Evolutionary conservation across 2,888 invertebrate genomes (phyloP), one percentile per base, ranked within the genome.

Genomic region (Aquatica leii): DNA sequence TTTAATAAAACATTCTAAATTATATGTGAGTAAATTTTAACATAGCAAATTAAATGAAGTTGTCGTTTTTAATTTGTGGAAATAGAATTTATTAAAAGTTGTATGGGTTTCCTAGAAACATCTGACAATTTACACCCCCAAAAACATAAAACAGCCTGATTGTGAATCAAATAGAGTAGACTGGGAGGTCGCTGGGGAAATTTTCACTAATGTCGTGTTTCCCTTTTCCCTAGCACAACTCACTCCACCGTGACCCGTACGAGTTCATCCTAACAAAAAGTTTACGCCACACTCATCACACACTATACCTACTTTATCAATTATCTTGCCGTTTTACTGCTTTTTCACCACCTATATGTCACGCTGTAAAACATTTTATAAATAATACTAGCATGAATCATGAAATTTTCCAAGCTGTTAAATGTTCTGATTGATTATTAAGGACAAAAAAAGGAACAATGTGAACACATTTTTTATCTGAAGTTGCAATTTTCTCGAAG

Each of bases 201-300:
- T 80, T 80, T 76, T 77, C 78, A 72, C 76, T 80, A 79, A 80
- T 80, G 79, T 75, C 74, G 74, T 74, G 73, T 73, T 69, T 69
- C 69, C 67, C 68, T 70, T 73, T 43, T 71, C 69, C 71, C 62
- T 60, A 52, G 64, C 69, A 48, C 60, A 50, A 53, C 62, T 56
- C 62, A 58, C 63, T 64, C 59, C 66, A 66, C 57, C 66, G 72
- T 71, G 73, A 74, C 74, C 71, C 65, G 69, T 49, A 55, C 61
- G 67, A 71, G 69, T 71, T 70, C 66, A 67, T 66, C 67, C 67
- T 68, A 71, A 73, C 69, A 75, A 75, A 75, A 75, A 73, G 69
- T 73, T 73, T 67, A 72, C 73, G 71, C 72, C 70, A 73, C 71
- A 73, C 73, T 73, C 74, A 73, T 73, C 73, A 72, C n/a, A n/a